These are phyloP conservation scores for Saccopteryx bilineata DNA, from an alignment of 2,113 vertebrate species.

Conservation along the genomic window DNA sequence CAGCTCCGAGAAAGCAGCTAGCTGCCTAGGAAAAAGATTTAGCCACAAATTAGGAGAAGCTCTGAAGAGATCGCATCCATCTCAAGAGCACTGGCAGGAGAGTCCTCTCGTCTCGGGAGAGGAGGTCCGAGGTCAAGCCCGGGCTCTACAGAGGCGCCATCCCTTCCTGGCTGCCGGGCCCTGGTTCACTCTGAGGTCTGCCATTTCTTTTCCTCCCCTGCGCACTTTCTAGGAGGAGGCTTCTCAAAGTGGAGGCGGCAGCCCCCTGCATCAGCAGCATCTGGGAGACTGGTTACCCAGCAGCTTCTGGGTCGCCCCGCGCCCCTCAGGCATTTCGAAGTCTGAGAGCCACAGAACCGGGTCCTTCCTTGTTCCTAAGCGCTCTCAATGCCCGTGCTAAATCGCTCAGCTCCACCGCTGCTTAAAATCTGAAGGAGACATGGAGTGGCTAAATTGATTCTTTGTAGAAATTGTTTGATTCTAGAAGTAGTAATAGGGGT, in stretches of 20 bases:
- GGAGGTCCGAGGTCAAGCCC: neutral
- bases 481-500: neutral
- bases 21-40: conserved; percentile 44
- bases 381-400: neutral
- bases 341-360: neutral
- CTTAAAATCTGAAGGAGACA: conserved; percentile 59
- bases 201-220: neutral
- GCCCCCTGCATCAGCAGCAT: neutral
- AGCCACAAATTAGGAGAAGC: conserved; percentile 65
- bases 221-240: neutral
- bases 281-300: neutral
- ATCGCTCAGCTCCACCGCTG: conserved; percentile 40
- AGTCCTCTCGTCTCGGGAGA: neutral
- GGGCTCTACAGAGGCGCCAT: neutral
- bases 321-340: neutral
- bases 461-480: conserved; percentile 57
- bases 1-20: conserved; percentile 36
- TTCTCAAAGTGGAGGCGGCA: neutral
- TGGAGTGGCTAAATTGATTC: conserved; percentile 45
- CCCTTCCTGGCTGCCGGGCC: neutral
- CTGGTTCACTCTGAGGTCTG: neutral
- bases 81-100: conserved; percentile 59
- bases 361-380: conserved; percentile 24
- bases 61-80: conserved; percentile 62
- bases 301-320: neutral